These are phyloP conservation scores for Nemopilema nomurai DNA, from an alignment of 30 jellyfish, hydroid and myxozoan species.

Conservation along the genomic window DNA sequence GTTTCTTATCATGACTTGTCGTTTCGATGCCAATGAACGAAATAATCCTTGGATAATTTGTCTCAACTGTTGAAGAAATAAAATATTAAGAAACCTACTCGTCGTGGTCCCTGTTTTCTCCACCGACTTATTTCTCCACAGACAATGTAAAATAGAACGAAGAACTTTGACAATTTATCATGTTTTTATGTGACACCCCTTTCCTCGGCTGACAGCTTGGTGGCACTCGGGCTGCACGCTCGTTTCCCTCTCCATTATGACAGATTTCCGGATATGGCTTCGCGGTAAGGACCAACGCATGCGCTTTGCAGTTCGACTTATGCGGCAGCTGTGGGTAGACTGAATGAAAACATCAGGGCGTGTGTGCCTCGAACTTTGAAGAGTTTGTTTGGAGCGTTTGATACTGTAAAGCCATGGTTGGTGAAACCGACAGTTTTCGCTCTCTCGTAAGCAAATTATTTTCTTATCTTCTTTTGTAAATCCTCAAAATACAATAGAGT, in stretches of 20 bases:
- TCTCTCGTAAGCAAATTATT: conserved; percentile 43
- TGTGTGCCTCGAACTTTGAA: neutral
- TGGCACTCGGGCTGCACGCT: neutral
- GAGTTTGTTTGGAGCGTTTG: neutral
- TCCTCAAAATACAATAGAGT: no score
- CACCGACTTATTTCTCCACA: no score
- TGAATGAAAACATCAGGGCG: conserved; percentile 42
- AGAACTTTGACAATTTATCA: no score
- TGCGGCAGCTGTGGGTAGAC: conserved; percentile 26
- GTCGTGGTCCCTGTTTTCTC: no score
- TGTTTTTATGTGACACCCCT: no score
- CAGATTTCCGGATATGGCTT: neutral
- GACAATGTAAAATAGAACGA: no score
- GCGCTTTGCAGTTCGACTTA: conserved; percentile 27
- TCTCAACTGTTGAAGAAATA: no score
- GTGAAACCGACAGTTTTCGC: conserved; percentile 73
- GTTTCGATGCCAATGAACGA: neutral
- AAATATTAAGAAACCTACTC: no score
- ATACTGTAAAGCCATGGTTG: conserved; percentile 35
- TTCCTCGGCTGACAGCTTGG: no score
- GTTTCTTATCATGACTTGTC: no score
- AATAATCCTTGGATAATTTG: neutral
- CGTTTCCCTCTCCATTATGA: neutral
- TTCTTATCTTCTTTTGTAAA: neutral
- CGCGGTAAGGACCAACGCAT: conserved; percentile 10